phyloP scores from a whole-genome alignment of 2,888 invertebrate species.

The Drosophila tripunctata region DNA sequence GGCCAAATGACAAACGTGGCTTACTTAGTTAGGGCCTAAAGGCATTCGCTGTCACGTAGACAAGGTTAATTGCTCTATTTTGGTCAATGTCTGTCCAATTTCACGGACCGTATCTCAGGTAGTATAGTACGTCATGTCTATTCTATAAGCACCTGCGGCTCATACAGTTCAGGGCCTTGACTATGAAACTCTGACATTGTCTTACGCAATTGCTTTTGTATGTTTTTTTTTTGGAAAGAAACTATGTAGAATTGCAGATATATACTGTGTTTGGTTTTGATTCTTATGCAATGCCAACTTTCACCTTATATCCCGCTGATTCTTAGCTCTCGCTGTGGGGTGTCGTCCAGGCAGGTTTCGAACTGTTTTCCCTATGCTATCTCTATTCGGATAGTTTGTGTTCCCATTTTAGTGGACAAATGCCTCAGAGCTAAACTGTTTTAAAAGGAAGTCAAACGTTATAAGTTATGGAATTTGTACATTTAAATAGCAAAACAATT shows the following conservation, averaged over 20 bases:
- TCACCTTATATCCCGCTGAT: conserved; percentile 58
- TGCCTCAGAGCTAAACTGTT: not conserved
- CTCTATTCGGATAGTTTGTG: too few species aligned
- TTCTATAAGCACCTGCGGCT: conserved; percentile 42
- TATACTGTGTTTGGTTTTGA: conserved; percentile 10
- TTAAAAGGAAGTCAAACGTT: not conserved
- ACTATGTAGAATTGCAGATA: conserved; percentile 41
- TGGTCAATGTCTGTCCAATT: conserved; percentile 32
- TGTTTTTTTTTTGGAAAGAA: conserved; percentile 4
- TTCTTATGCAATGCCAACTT: conserved; percentile 70
- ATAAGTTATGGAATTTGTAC: not conserved
- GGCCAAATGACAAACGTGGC: conserved; percentile 32
- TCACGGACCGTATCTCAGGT: conserved; percentile 42
- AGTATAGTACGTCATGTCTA: too few species aligned
- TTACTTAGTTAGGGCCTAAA: conserved; percentile 23
- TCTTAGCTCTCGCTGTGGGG: conserved; percentile 24
- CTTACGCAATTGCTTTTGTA: conserved; percentile 49
- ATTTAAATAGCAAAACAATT: too few species aligned
- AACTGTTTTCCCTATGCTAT: not conserved
- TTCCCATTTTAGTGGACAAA: not conserved
- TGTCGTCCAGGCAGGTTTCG: conserved; percentile 35
- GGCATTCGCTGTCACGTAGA: conserved; percentile 56
- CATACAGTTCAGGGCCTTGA: conserved; percentile 31
- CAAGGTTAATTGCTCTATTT: conserved; percentile 75
- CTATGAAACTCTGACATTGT: too few species aligned